Evolutionary conservation across 2,888 invertebrate genomes (phyloP).

Genomic region (Gymnocheta viridis): DNA sequence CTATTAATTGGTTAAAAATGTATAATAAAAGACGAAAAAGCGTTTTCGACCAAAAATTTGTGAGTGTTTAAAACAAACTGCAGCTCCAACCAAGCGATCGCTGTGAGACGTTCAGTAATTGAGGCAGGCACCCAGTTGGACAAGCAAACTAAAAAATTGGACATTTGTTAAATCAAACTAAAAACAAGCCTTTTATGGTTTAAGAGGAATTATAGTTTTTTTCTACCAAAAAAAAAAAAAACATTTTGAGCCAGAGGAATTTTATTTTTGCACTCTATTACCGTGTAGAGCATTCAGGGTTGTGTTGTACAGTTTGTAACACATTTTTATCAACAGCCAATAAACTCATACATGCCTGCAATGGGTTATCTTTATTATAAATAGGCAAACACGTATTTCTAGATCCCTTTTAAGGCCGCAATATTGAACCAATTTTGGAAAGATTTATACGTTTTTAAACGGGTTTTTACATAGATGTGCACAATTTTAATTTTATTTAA

Average conservation of each 20-base stretch:
- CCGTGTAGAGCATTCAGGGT: background rate
- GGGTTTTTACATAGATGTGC: too few relatives aligned
- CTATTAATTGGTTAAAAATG: slow-evolving; percentile 78
- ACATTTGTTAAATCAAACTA: slow-evolving; percentile 40
- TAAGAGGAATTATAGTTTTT: slow-evolving; percentile 38
- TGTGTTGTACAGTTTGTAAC: background rate
- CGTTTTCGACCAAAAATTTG: slow-evolving; percentile 37
- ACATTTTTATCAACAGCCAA: too few relatives aligned
- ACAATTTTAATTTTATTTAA: too few relatives aligned
- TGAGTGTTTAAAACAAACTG: slow-evolving; percentile 30
- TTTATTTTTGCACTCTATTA: slow-evolving; percentile 14
- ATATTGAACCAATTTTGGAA: too few relatives aligned
- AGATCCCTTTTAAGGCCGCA: too few relatives aligned
- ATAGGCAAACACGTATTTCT: too few relatives aligned
- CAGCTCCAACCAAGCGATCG: background rate
- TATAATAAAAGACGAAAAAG: slow-evolving; percentile 68
- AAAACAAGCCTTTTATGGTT: slow-evolving; percentile 52
- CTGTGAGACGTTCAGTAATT: slow-evolving; percentile 3
- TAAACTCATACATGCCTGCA: too few relatives aligned
- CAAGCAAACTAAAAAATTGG: slow-evolving; percentile 28
- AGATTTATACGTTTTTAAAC: too few relatives aligned
- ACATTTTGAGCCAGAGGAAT: slow-evolving; percentile 25
- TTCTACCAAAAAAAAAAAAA: background rate
- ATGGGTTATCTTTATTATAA: too few relatives aligned
- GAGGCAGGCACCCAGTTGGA: slow-evolving; percentile 7